These are phyloP conservation scores for Dicyrtomina minuta DNA, from an alignment of 2,888 invertebrate species.

Conservation along the genomic window DNA sequence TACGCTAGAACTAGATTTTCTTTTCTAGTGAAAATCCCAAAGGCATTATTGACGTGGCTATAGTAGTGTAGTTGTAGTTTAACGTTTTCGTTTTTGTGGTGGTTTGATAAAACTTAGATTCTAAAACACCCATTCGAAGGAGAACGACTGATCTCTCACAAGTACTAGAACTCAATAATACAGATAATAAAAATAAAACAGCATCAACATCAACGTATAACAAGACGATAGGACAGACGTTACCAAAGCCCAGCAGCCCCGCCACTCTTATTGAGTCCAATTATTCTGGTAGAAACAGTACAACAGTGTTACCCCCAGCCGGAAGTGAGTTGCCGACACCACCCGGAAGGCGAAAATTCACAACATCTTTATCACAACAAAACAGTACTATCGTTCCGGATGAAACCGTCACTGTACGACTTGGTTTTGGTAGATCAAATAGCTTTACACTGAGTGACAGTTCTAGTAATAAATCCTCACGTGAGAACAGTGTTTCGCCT, in stretches of 20 bases:
- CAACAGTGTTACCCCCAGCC: no score
- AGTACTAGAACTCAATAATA: slow-evolving; percentile 29
- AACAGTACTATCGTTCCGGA: neutral
- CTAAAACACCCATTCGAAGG: slow-evolving; percentile 41
- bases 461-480: slow-evolving; percentile 8
- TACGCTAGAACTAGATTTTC: neutral
- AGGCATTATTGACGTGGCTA: no score
- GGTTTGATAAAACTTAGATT: slow-evolving; percentile 6
- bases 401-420: slow-evolving; percentile 45
- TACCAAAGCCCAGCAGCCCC: neutral
- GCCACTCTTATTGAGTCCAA: slow-evolving; percentile 1
- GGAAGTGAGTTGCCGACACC: slow-evolving; percentile 33
- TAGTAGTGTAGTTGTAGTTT: no score
- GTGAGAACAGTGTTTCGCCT: slow-evolving; percentile 31
- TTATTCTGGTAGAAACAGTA: no score
- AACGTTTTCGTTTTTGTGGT: neutral
- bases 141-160: slow-evolving; percentile 51
- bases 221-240: neutral
- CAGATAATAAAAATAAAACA: slow-evolving; percentile 1
- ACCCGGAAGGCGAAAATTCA: slow-evolving; percentile 25
- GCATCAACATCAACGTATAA: slow-evolving; percentile 1
- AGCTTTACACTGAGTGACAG: slow-evolving; percentile 40
- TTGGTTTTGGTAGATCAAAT: slow-evolving; percentile 45
- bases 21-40: no score
- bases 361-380: neutral